A percentile compares a stretch with the other conserved stretches of the same genome.
These are phyloP conservation scores for Catamblyrhynchus diadema DNA, from an alignment of 2,797 vertebrate genomes.

Conservation along the genomic window DNA sequence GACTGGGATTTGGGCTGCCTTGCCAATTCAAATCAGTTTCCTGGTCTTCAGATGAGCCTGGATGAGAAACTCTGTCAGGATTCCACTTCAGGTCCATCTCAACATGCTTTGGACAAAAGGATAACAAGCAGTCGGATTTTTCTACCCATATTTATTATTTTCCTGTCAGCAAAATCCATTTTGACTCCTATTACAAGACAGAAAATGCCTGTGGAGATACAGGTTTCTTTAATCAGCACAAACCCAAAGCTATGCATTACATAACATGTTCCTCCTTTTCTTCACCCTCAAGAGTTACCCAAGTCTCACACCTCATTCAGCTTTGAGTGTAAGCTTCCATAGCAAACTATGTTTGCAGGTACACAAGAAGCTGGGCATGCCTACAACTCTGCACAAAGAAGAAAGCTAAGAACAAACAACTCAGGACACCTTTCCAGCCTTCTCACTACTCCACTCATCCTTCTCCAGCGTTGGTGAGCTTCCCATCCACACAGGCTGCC, in stretches of 20 bases:
- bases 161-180: background rate
- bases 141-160: background rate
- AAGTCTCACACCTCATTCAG: background rate
- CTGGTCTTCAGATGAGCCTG: conserved; percentile 70
- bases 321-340: background rate
- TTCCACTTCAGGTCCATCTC: conserved; percentile 55
- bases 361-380: background rate
- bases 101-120: conserved; percentile 2
- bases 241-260: background rate
- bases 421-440: background rate
- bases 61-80: conserved; percentile 30
- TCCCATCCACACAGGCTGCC: background rate
- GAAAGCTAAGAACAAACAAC: background rate
- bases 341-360: background rate
- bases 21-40: conserved; percentile 80
- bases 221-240: background rate
- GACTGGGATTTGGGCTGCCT: conserved; percentile 80
- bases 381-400: background rate
- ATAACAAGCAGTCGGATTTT: background rate
- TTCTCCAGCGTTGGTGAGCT: background rate
- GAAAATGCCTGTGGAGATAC: background rate
- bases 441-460: background rate
- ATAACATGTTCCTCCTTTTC: background rate
- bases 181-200: background rate
- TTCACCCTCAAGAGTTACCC: background rate